A percentile compares a stretch with the other conserved stretches of the same genome.
phyloP scores from a whole-genome alignment of 2,888 invertebrate species.

The Dysmachus trigonus region DNA sequence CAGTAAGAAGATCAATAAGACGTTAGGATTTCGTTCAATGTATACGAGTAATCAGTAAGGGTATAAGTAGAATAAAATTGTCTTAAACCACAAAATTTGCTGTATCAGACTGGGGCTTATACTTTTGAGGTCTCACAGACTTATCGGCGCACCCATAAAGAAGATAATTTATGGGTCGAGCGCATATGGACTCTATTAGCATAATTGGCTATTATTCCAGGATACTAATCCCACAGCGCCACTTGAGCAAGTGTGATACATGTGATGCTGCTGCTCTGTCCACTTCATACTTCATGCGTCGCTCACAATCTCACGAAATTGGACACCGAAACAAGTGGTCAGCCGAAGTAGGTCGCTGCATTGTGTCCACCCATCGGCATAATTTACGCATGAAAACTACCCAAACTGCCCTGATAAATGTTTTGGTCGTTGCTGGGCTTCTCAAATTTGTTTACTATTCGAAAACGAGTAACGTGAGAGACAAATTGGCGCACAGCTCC shows the following conservation, averaged over 20 bases:
- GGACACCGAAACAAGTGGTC: slow-evolving; percentile 31
- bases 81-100: not conserved
- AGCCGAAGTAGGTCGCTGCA: not conserved
- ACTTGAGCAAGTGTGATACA: slow-evolving; percentile 47
- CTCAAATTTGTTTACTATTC: slow-evolving; percentile 31
- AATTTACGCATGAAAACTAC: slow-evolving; percentile 21
- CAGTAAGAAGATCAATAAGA: too few species aligned
- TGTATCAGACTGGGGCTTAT: not conserved
- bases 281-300: not conserved
- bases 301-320: not conserved
- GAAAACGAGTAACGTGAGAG: slow-evolving; percentile 39
- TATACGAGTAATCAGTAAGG: too few species aligned
- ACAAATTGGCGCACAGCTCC: slow-evolving; percentile 39
- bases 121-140: not conserved
- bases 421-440: slow-evolving; percentile 1
- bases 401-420: not conserved
- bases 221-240: slow-evolving; percentile 46
- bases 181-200: slow-evolving; percentile 32
- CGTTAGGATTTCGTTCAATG: too few species aligned
- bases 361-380: slow-evolving; percentile 12
- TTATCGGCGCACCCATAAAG: slow-evolving; percentile 25
- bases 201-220: slow-evolving; percentile 17
- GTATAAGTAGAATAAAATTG: too few species aligned
- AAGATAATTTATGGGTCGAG: not conserved
- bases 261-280: slow-evolving; percentile 32